A percentile compares a stretch with the other conserved stretches of the same genome.
Evolutionary conservation across 2,113 vertebrate species (phyloP).

Genomic region (Acrocephalus arundinaceus): DNA sequence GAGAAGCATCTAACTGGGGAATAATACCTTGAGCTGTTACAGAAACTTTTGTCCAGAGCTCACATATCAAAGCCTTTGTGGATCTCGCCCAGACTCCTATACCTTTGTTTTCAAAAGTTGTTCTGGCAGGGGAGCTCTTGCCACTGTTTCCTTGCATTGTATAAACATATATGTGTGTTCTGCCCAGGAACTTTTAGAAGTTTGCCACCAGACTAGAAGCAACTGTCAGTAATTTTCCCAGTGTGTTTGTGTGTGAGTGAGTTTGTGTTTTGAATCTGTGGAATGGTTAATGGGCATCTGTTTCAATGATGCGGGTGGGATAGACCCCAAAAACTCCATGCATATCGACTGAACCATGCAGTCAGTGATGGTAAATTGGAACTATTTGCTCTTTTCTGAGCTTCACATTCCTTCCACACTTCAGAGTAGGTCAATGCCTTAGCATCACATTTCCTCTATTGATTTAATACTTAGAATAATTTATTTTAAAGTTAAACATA

Average conservation of each 20-base stretch:
- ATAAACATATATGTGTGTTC: not conserved
- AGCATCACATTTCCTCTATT: not conserved
- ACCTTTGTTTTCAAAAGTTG: slow-evolving; percentile 23
- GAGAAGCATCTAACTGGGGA: not conserved
- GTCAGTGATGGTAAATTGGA: not conserved
- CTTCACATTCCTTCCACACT: not conserved
- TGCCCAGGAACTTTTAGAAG: not conserved
- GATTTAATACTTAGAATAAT: not conserved
- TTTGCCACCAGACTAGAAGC: not conserved
- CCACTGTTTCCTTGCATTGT: slow-evolving; percentile 32
- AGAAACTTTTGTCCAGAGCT: slow-evolving; percentile 21
- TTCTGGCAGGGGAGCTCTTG: slow-evolving; percentile 16
- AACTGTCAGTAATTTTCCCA: not conserved
- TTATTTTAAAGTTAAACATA: not conserved
- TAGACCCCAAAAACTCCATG: not conserved
- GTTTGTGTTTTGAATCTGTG: not conserved
- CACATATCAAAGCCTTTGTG: not conserved
- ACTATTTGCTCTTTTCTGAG: not conserved
- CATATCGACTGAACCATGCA: not conserved
- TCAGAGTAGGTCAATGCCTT: not conserved
- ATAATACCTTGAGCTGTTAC: not conserved
- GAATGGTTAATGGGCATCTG: not conserved
- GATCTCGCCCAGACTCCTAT: not conserved
- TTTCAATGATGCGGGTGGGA: not conserved
- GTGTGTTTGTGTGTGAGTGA: not conserved